Base-by-base conservation (phyloP, 2,113 vertebrate genomes). In the Ornithorhynchus anatinus region DNA sequence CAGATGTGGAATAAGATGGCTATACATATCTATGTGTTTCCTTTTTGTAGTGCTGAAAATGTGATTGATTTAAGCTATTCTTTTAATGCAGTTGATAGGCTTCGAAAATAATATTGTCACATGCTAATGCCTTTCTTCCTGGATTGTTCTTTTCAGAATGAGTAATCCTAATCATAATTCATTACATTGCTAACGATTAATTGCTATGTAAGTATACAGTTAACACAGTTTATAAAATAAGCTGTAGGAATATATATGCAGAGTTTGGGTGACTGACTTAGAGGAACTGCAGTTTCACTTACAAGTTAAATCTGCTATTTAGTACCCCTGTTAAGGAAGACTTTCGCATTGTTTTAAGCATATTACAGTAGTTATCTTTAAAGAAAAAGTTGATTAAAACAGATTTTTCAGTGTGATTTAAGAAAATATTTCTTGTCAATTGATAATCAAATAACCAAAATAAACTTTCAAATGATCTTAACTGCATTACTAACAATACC, bases 61-160 rank as follows among this genome's bases (percentile, higher is more conserved):
- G 43, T 52, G 75, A 84, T 83, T 76, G 72, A 85, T 90, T 85
- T 79, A 79, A 61, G 58, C 85, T 81, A 84, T 75, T 89, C 72
- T 86, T 89, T 38, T 65, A 67, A 56, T 57, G 60, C 42, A 80
- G 82, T 85, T 87, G 80, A 66, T 79, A 38, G 35, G 35, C 3
- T 36, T 75, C 57, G 87, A 86, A 92, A 89, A 59, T 62, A 77
- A 72, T 51, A 44, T 67, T 85, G 75, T 80, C 68, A 69, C 43
- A 58, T 72, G 67, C 36, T 71, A 69, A 77, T 50, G 48, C 32
- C 54, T 70, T 69, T 56, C 45, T 31, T 4, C 22, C 44, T 4
- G 48, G 29, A 4, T 86, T 39, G 16, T 37, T 63, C 59, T 81
- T 7, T 43, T 61, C 57, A 5, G 1, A 79, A 76, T 59, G 60